These are phyloP conservation scores for Melipona bicolor DNA, from an alignment of 2,888 invertebrate species.

Conservation along the genomic window DNA sequence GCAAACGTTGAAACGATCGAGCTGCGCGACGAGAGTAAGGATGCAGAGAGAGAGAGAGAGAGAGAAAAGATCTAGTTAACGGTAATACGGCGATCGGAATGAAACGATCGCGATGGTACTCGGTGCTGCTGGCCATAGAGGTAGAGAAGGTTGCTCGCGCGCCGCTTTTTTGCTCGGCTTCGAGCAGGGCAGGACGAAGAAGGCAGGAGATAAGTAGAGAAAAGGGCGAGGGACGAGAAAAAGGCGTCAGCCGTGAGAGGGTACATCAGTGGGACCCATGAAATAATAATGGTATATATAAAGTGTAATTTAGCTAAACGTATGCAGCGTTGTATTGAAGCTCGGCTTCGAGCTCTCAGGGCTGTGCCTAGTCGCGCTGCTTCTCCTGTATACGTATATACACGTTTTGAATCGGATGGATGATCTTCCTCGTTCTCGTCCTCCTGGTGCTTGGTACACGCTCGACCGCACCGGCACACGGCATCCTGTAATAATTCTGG, in stretches of 20 bases:
- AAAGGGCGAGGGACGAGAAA: conserved; percentile 65
- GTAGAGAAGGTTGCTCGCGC: conserved; percentile 23
- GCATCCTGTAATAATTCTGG: conserved; percentile 46
- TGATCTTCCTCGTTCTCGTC: conserved; percentile 2
- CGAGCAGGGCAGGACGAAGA: conserved; percentile 48
- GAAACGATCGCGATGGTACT: conserved; percentile 52
- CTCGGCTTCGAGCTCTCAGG: conserved; percentile 74
- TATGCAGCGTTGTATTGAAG: conserved; percentile 80
- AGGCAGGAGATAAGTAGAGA: conserved; percentile 35
- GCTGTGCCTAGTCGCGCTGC: conserved; percentile 68
- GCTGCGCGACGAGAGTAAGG: neutral
- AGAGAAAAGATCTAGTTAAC: conserved; percentile 3
- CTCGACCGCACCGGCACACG: neutral
- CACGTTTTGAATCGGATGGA: neutral
- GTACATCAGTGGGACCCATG: conserved; percentile 77
- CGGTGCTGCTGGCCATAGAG: conserved; percentile 21
- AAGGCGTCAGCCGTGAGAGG: conserved; percentile 78
- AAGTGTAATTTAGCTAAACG: conserved; percentile 83
- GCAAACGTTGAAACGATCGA: conserved; percentile 27
- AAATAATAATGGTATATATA: conserved; percentile 82
- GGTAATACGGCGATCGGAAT: conserved; percentile 41
- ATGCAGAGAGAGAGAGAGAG: neutral
- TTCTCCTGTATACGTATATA: too few species aligned
- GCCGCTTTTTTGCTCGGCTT: conserved; percentile 54
- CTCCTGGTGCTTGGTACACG: neutral